Percentiles rank a stretch among this genome's conserved stretches.
These are phyloP conservation scores for Agelas oroides DNA, from an alignment of 37 sponge, comb jelly and placozoan species.

Conservation along the genomic window DNA sequence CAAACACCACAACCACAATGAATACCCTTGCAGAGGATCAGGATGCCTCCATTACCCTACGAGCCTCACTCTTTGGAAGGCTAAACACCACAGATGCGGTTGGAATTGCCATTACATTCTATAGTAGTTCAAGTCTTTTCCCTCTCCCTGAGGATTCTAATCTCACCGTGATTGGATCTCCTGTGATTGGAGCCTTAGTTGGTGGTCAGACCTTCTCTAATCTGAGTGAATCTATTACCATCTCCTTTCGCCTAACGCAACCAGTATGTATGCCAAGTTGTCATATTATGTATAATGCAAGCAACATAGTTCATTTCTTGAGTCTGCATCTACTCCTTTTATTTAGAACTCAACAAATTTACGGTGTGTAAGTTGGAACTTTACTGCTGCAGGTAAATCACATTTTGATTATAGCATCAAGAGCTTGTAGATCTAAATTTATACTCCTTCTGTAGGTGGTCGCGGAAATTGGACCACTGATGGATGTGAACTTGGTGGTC, in stretches of 20 bases:
- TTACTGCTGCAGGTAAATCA: constrained; percentile 9
- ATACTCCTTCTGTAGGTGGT: constrained; percentile 1
- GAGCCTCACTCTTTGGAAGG: not conserved
- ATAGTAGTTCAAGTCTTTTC: not conserved
- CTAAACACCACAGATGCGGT: not conserved
- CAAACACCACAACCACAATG: no score
- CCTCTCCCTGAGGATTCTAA: not conserved
- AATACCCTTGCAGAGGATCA: not conserved
- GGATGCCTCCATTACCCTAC: constrained; percentile 1
- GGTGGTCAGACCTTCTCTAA: not conserved
- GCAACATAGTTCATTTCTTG: no score
- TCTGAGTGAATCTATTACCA: not conserved
- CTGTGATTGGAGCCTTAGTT: constrained; percentile 3
- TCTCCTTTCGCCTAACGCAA: not conserved
- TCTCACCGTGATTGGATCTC: not conserved
- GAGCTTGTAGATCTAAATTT: no score
- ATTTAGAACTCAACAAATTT: not conserved
- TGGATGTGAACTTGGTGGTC: not conserved
- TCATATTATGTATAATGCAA: no score
- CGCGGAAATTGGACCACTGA: constrained; percentile 13
- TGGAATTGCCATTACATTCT: not conserved
- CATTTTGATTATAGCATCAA: not conserved
- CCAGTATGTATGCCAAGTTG: no score
- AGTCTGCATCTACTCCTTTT: no score
- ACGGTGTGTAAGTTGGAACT: constrained; percentile 30